phyloP scores from a whole-genome alignment of 2,888 invertebrate species.

The Drosophila conformis region DNA sequence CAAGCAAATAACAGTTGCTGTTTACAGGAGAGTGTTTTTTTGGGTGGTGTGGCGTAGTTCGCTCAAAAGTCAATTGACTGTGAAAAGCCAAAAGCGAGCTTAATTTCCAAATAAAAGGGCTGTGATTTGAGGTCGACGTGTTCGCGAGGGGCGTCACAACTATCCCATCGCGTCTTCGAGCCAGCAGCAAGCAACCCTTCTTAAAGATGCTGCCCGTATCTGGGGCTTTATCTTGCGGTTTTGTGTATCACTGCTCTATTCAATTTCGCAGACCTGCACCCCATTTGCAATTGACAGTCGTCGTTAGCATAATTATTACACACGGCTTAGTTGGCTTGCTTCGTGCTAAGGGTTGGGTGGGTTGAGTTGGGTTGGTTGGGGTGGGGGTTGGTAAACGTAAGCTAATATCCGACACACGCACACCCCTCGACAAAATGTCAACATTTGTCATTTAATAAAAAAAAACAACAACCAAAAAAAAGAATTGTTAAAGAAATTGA shows the following conservation, averaged over 20 bases:
- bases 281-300: conserved; percentile 73
- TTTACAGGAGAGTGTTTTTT: not conserved
- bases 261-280: conserved; percentile 45
- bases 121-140: conserved; percentile 49
- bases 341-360: conserved; percentile 8
- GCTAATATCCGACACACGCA: conserved; percentile 61
- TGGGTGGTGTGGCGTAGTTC: conserved; percentile 5
- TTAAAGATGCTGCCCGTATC: conserved; percentile 21
- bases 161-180: conserved; percentile 59
- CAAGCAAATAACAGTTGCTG: conserved; percentile 56
- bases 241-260: conserved; percentile 58
- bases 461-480: not conserved
- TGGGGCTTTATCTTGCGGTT: conserved; percentile 69
- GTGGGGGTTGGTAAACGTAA: conserved; percentile 20
- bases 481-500: conserved; percentile 48
- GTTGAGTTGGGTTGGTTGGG: conserved; percentile 6
- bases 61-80: conserved; percentile 74
- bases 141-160: conserved; percentile 48
- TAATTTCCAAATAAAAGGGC: conserved; percentile 77
- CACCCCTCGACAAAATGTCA: conserved; percentile 43
- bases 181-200: conserved; percentile 40
- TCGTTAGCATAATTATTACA: conserved; percentile 79
- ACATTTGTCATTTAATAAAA: conserved; percentile 64
- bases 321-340: conserved; percentile 60
- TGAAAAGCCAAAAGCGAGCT: conserved; percentile 75